Conservation (phyloP, 2,797 vertebrate genomes). For the Okamejei kenojei region DNA sequence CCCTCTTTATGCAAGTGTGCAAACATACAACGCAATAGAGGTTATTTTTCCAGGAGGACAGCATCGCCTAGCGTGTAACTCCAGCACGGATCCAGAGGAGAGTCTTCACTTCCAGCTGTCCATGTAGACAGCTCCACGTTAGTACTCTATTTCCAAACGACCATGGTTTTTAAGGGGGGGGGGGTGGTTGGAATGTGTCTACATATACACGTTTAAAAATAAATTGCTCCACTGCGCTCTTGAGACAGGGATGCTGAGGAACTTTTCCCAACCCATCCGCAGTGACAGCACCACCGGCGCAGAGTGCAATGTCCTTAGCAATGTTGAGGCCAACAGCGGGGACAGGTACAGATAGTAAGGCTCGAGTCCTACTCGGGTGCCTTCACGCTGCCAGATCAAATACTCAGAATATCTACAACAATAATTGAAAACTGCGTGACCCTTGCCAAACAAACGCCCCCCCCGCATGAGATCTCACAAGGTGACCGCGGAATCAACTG, state of each 20-base stretch:
- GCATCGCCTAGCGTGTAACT: background rate
- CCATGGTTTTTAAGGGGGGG: background rate
- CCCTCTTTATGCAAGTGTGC: background rate
- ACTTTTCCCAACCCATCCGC: background rate
- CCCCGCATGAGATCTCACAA: background rate
- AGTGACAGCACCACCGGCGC: background rate
- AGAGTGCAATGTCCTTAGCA: background rate
- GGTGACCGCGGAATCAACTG: background rate
- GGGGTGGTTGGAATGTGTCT: background rate
- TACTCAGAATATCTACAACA: background rate
- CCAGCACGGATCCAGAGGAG: background rate
- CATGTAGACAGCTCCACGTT: background rate
- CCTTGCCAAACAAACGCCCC: background rate
- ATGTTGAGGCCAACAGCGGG: background rate
- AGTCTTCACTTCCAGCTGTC: too few relatives aligned
- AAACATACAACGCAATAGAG: background rate
- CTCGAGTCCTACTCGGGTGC: background rate
- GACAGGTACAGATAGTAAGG: background rate
- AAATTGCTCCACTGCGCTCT: background rate
- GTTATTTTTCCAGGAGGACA: background rate
- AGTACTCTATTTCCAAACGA: background rate
- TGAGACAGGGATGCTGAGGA: background rate
- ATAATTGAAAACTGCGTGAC: background rate
- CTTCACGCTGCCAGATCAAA: background rate
- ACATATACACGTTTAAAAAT: constrained; percentile 15